These are phyloP conservation scores for Aquatica leii DNA, from an alignment of 2,888 invertebrate genomes.

Conservation along the genomic window DNA sequence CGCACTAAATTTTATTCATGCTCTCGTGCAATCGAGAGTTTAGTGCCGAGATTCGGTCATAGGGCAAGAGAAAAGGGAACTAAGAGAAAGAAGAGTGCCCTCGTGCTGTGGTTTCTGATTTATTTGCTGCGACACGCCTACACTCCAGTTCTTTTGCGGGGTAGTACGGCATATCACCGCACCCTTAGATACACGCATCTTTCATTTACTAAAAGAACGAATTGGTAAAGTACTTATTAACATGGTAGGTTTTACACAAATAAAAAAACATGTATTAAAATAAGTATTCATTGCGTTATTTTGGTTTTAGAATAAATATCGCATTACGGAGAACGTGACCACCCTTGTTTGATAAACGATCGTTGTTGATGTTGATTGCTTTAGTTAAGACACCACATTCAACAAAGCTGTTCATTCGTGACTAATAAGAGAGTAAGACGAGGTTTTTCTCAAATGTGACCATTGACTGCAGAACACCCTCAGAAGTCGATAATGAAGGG, in stretches of 20 bases:
- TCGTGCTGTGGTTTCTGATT: slow-evolving; percentile 58
- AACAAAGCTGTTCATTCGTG: slow-evolving; percentile 15
- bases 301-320: no score
- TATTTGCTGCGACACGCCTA: slow-evolving; percentile 57
- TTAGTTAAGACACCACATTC: not conserved
- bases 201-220: slow-evolving; percentile 38
- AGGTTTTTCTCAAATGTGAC: slow-evolving; percentile 24
- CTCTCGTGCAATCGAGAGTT: slow-evolving; percentile 27
- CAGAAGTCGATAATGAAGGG: slow-evolving; percentile 35
- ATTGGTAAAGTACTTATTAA: slow-evolving; percentile 23
- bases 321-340: no score
- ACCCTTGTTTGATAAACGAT: no score
- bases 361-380: not conserved
- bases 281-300: not conserved
- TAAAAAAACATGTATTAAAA: no score
- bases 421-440: slow-evolving; percentile 26
- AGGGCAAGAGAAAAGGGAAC: slow-evolving; percentile 36
- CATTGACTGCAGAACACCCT: slow-evolving; percentile 30
- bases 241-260: not conserved
- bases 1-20: slow-evolving; percentile 39
- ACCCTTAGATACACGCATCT: slow-evolving; percentile 43
- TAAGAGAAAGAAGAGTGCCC: slow-evolving; percentile 39
- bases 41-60: slow-evolving; percentile 28
- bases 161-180: slow-evolving; percentile 44
- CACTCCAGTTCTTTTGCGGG: slow-evolving; percentile 51